Conservation (phyloP, 2,113 vertebrate genomes). For the Amphiprion ocellaris region DNA sequence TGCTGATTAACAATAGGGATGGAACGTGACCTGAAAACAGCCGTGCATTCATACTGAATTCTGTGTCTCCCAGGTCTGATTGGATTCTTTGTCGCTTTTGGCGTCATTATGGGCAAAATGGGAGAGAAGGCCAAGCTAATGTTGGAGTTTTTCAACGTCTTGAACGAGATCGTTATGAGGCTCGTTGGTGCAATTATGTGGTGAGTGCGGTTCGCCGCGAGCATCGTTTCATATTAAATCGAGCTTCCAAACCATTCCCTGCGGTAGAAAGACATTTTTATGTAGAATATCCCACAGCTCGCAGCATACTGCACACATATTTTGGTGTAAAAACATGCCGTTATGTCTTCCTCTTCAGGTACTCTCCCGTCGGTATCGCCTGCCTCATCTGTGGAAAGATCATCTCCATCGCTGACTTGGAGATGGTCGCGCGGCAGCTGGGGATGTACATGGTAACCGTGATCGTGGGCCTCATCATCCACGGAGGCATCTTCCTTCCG, state of each 20-base stretch:
- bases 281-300: no score
- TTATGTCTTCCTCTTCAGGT: constrained; percentile 83
- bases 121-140: constrained; percentile 96
- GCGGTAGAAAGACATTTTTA: no score
- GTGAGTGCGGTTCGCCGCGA: constrained; percentile 84
- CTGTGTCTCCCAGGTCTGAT: constrained; percentile 88
- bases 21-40: no score
- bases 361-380: constrained; percentile 96
- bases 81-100: constrained; percentile 98
- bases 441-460: constrained; percentile 99
- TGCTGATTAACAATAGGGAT: no score
- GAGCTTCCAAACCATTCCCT: no score
- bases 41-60: constrained; percentile 1
- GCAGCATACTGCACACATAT: no score
- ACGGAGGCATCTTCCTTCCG: constrained; percentile 96
- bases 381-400: constrained; percentile 99
- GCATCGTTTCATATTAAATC: neutral
- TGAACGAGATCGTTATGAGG: constrained; percentile 99
- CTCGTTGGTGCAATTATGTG: constrained; percentile 98
- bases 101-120: constrained; percentile 99
- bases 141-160: constrained; percentile 98
- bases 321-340: no score
- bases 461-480: constrained; percentile 96
- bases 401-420: constrained; percentile 96
- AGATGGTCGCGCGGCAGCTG: constrained; percentile 95